phyloP scores from a whole-genome alignment of 2,113 vertebrate genomes.

The Peromyscus maniculatus region DNA sequence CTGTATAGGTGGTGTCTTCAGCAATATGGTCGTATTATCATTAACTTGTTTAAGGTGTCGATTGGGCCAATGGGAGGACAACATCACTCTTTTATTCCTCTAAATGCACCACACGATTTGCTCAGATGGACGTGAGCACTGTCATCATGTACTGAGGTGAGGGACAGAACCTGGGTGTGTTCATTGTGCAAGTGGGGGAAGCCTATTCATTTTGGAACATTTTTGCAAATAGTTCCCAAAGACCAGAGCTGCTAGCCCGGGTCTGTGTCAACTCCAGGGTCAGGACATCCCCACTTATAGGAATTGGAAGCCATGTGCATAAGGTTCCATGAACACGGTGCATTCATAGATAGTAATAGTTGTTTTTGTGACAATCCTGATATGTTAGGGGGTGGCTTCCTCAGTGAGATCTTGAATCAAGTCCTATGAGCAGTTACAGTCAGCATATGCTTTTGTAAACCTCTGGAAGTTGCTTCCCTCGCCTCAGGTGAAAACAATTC shows the following conservation, averaged over 20 bases:
- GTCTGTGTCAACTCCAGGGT: background rate
- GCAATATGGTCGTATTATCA: background rate
- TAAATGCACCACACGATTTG: background rate
- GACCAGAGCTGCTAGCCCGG: background rate
- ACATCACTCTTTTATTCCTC: background rate
- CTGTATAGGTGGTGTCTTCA: background rate
- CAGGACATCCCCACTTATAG: background rate
- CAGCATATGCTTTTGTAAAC: background rate
- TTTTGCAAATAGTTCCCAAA: background rate
- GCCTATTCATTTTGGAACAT: background rate
- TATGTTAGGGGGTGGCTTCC: background rate
- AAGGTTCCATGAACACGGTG: background rate
- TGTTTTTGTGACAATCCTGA: background rate
- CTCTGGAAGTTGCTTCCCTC: background rate
- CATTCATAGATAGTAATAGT: background rate
- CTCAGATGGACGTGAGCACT: background rate
- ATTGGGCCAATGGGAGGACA: background rate
- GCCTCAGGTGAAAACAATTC: background rate
- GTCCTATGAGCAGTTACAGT: background rate
- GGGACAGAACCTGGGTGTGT: background rate
- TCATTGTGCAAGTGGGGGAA: background rate
- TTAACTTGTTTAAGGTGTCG: background rate
- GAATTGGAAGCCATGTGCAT: background rate
- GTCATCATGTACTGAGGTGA: background rate
- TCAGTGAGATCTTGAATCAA: background rate